Conservation (phyloP, 2,113 vertebrate genomes). For the Polyodon spathula region DNA sequence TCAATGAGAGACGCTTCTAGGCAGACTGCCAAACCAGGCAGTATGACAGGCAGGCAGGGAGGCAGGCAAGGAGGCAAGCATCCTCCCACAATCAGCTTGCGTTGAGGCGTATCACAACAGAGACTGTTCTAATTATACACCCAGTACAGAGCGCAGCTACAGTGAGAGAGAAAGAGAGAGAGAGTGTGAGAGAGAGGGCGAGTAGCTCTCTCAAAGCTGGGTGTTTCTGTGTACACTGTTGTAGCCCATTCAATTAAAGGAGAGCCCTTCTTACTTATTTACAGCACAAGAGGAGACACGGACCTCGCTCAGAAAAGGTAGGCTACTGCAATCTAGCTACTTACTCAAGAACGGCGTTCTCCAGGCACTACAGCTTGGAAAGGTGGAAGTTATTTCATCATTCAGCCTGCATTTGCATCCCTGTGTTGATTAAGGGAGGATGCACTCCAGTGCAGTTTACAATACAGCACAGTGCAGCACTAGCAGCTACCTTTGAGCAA, state of each 20-base stretch:
- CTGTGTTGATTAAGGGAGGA: not conserved
- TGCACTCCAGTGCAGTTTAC: no score
- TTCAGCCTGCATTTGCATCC: not conserved
- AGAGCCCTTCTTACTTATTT: constrained; percentile 42
- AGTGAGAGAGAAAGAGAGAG: constrained; percentile 35
- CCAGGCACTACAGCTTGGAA: not conserved
- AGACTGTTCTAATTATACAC: constrained; percentile 58
- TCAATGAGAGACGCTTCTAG: constrained; percentile 61
- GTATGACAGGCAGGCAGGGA: no score
- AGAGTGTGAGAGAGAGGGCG: constrained; percentile 37
- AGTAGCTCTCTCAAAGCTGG: constrained; percentile 51
- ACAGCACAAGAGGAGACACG: constrained; percentile 41
- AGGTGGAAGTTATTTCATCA: not conserved
- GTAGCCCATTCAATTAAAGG: constrained; percentile 52
- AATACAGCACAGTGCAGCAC: no score
- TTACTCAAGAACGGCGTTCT: no score
- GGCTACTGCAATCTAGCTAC: no score
- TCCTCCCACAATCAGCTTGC: constrained; percentile 55
- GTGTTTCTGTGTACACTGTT: constrained; percentile 49
- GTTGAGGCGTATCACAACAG: constrained; percentile 56
- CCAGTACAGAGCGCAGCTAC: constrained; percentile 32
- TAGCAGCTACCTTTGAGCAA: no score
- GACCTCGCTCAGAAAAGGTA: constrained; percentile 47
- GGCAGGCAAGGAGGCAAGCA: constrained; percentile 28
- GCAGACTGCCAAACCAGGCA: constrained; percentile 49